These are phyloP conservation scores for Macrosteles quadrilineatus DNA, from an alignment of 1,140 invertebrate genomes.

Conservation along the genomic window DNA sequence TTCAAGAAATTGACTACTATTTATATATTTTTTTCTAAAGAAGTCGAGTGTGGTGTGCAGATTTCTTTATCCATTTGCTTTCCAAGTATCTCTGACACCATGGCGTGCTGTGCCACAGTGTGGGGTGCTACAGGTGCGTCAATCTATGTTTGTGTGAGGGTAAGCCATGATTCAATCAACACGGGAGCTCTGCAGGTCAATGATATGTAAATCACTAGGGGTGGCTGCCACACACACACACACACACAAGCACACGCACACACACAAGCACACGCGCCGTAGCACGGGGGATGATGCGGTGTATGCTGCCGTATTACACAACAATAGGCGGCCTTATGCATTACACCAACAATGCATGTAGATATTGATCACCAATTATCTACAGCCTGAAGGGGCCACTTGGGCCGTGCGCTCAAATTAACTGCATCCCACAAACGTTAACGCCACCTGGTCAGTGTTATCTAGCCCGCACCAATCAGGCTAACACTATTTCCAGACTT, in stretches of 20 bases:
- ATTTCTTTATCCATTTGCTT: too few species aligned
- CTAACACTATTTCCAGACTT: too few species aligned
- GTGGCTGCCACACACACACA: not conserved
- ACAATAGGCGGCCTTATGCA: slow-evolving; percentile 11
- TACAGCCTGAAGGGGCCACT: not conserved
- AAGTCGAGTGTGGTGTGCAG: too few species aligned
- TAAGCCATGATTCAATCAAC: slow-evolving; percentile 11
- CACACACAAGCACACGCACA: not conserved
- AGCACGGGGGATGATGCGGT: not conserved
- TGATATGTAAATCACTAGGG: slow-evolving; percentile 4
- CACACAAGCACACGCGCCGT: not conserved
- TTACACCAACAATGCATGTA: slow-evolving; percentile 1
- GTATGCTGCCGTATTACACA: slow-evolving; percentile 1
- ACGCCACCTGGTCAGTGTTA: too few species aligned
- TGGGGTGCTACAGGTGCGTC: not conserved
- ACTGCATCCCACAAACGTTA: not conserved
- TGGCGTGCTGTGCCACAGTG: not conserved
- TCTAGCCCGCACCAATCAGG: too few species aligned
- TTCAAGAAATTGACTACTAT: too few species aligned
- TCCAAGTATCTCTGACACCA: too few species aligned
- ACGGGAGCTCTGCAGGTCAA: slow-evolving; percentile 1
- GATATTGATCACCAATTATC: slow-evolving; percentile 11
- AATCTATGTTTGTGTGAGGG: not conserved
- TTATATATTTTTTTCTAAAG: too few species aligned
- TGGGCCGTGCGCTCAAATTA: not conserved